These are phyloP conservation scores for Panopea generosa DNA, from an alignment of 2,888 invertebrate species.

Conservation along the genomic window DNA sequence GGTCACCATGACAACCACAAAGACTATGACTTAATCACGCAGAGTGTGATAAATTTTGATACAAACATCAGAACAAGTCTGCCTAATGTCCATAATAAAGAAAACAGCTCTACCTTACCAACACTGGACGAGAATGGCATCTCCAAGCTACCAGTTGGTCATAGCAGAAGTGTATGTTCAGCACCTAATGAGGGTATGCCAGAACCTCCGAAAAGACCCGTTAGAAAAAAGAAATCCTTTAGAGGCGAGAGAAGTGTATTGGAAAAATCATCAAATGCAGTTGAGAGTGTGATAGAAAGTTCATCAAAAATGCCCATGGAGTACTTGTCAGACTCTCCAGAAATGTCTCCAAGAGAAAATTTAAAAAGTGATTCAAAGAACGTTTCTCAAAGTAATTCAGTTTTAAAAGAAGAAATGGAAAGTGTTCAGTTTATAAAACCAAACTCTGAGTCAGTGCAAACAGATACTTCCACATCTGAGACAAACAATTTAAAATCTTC, in stretches of 20 bases:
- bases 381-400: no score
- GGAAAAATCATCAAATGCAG: slow-evolving; percentile 16
- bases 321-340: slow-evolving; percentile 57
- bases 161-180: not conserved
- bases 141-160: not conserved
- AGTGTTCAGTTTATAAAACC: no score
- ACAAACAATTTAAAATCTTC: not conserved
- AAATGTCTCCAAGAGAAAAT: slow-evolving; percentile 45
- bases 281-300: slow-evolving; percentile 11
- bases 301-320: slow-evolving; percentile 49
- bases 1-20: slow-evolving; percentile 27
- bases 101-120: not conserved
- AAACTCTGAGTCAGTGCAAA: no score
- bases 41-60: slow-evolving; percentile 54
- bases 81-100: not conserved
- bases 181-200: not conserved
- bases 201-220: slow-evolving; percentile 50
- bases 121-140: no score
- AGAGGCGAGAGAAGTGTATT: slow-evolving; percentile 21
- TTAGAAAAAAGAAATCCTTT: slow-evolving; percentile 55
- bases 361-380: not conserved
- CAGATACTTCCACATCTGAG: not conserved
- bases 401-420: no score
- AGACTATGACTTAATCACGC: slow-evolving; percentile 46
- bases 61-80: slow-evolving; percentile 27